Percentiles rank a stretch among this genome's conserved stretches.
phyloP scores from a whole-genome alignment of 2,113 vertebrate genomes.

The Ophthalmolycus amberensis region DNA sequence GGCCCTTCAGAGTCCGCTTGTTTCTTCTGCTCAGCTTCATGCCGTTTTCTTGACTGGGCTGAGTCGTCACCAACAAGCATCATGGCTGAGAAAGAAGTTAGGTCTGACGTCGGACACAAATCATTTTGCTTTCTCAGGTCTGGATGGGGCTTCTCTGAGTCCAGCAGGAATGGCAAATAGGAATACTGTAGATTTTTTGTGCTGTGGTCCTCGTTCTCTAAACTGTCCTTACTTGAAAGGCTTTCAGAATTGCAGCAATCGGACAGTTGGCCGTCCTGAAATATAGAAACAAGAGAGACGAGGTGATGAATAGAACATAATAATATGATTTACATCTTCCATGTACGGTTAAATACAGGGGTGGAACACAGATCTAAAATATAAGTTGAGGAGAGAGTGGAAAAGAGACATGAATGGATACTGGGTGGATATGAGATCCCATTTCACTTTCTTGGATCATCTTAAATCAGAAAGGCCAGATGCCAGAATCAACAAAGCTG shows the following conservation, averaged over 20 bases:
- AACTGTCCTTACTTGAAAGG: conserved; percentile 90
- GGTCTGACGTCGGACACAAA: conserved; percentile 50
- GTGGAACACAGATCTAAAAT: not conserved
- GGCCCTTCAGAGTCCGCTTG: conserved; percentile 59
- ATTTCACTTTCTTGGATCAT: not conserved
- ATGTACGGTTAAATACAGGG: not conserved
- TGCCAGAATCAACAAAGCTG: not conserved
- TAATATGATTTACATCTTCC: not conserved
- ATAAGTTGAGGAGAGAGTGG: not conserved
- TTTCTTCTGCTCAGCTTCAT: conserved; percentile 64
- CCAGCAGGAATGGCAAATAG: conserved; percentile 64
- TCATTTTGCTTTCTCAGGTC: conserved; percentile 59
- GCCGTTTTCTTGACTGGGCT: conserved; percentile 53
- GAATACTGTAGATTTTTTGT: conserved; percentile 53
- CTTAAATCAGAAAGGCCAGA: not conserved
- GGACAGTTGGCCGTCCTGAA: conserved; percentile 86
- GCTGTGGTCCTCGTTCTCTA: conserved; percentile 85
- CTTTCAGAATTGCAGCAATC: conserved; percentile 85
- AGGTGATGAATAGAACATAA: not conserved
- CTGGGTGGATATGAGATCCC: not conserved
- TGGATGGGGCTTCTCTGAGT: conserved; percentile 65
- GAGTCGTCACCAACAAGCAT: conserved; percentile 72
- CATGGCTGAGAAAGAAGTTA: conserved; percentile 69
- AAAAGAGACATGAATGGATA: not conserved
- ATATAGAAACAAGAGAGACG: conserved; percentile 49